Percentiles rank a stretch among this genome's conserved stretches.
These are phyloP conservation scores for Pachycephus smyrnensis DNA, from an alignment of 2,888 invertebrate genomes.

Conservation along the genomic window DNA sequence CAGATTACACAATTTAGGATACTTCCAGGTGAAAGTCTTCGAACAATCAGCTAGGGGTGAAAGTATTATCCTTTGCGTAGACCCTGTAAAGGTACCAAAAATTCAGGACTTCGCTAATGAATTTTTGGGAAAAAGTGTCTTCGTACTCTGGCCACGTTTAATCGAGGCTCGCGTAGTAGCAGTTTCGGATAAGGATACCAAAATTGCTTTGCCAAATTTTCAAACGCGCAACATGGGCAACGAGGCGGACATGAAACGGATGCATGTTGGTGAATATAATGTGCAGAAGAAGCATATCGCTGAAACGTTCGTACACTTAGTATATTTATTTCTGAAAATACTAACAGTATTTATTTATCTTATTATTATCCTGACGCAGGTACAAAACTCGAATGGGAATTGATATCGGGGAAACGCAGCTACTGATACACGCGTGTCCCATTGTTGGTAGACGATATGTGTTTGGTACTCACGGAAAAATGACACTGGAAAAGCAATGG, in stretches of 20 bases:
- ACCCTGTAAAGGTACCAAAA: constrained; percentile 64
- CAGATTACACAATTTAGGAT: neutral
- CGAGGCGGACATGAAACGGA: constrained; percentile 22
- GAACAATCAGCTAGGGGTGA: constrained; percentile 84
- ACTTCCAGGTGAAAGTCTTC: constrained; percentile 86
- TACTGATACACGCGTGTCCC: constrained; percentile 78
- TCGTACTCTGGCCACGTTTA: constrained; percentile 94
- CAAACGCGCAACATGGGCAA: constrained; percentile 34
- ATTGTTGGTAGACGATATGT: constrained; percentile 77
- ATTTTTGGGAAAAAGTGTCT: constrained; percentile 79
- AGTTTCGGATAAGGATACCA: constrained; percentile 71
- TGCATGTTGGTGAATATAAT: neutral
- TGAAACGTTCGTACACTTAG: constrained; percentile 70
- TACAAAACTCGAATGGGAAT: constrained; percentile 83
- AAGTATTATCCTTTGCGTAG: constrained; percentile 83
- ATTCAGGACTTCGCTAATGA: constrained; percentile 72
- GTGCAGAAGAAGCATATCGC: constrained; percentile 48
- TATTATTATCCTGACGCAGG: constrained; percentile 61
- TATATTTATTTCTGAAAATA: constrained; percentile 5
- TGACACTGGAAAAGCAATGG: constrained; percentile 81
- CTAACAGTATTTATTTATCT: constrained; percentile 29
- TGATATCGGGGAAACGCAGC: constrained; percentile 76
- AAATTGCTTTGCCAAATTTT: constrained; percentile 19
- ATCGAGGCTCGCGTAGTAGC: constrained; percentile 81
- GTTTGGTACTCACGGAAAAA: constrained; percentile 73